Evolutionary conservation across 2,888 invertebrate genomes (phyloP).

Genomic region (Drosophila yooni): DNA sequence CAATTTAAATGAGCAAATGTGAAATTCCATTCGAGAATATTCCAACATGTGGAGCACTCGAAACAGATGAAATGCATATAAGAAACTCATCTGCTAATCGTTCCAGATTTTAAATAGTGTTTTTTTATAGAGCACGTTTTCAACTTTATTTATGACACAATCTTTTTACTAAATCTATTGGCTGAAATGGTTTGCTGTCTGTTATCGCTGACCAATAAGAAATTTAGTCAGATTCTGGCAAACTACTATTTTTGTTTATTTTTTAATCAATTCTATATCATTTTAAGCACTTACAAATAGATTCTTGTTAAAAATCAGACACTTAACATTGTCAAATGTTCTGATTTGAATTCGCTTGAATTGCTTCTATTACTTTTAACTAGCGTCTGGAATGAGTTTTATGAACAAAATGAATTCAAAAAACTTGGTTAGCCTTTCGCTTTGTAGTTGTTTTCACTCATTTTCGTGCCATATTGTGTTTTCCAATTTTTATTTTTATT

Average conservation of each 20-base stretch:
- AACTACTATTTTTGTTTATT: background rate
- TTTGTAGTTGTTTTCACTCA: slow-evolving; percentile 40
- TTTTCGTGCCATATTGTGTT: slow-evolving; percentile 72
- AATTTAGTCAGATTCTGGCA: slow-evolving; percentile 1
- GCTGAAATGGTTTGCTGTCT: background rate
- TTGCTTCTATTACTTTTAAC: background rate
- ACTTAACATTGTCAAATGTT: background rate
- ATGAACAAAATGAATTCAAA: slow-evolving; percentile 43
- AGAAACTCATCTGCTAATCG: slow-evolving; percentile 1
- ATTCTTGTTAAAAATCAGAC: background rate
- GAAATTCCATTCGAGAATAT: slow-evolving; percentile 61
- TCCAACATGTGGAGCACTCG: slow-evolving; percentile 14
- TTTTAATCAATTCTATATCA: background rate
- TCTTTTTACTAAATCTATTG: background rate
- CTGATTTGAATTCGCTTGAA: background rate
- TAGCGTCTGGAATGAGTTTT: background rate
- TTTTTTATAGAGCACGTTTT: background rate
- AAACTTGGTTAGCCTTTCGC: slow-evolving; percentile 35
- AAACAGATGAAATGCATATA: slow-evolving; percentile 6
- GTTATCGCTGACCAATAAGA: slow-evolving; percentile 24
- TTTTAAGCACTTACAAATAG: background rate
- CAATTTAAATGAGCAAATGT: slow-evolving; percentile 40
- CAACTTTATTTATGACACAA: background rate
- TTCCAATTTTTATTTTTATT: slow-evolving; percentile 35
- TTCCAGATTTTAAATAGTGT: slow-evolving; percentile 2